Percentiles rank a stretch among this genome's conserved stretches.
Evolutionary conservation across 2,888 invertebrate species (phyloP).

Genomic region (Chirona hameri): DNA sequence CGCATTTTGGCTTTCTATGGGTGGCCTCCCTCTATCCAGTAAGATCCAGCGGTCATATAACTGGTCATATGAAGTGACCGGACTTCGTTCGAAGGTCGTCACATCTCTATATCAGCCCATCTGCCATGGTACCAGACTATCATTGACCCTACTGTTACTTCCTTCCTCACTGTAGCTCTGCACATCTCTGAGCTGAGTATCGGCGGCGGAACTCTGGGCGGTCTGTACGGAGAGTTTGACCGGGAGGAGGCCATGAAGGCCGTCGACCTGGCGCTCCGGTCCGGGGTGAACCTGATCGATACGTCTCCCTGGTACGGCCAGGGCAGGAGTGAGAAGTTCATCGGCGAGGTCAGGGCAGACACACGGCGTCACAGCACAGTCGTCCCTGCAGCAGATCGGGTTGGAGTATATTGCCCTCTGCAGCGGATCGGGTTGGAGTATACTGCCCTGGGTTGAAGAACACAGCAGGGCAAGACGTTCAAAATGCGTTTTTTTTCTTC

Average conservation of each 20-base stretch:
- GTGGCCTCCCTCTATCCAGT: too few relatives aligned
- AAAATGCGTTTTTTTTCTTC: too few relatives aligned
- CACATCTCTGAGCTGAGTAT: slow-evolving; percentile 66
- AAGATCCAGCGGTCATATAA: too few relatives aligned
- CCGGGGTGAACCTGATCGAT: slow-evolving; percentile 87
- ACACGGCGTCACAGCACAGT: too few relatives aligned
- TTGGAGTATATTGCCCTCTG: too few relatives aligned
- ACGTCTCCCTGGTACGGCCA: slow-evolving; percentile 92
- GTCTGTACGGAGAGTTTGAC: slow-evolving; percentile 65
- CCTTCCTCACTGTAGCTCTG: slow-evolving; percentile 45
- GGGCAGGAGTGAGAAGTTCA: slow-evolving; percentile 72
- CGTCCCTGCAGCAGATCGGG: too few relatives aligned
- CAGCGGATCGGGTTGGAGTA: too few relatives aligned
- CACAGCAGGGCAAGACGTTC: too few relatives aligned
- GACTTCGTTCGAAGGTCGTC: not conserved
- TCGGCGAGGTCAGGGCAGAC: slow-evolving; percentile 67
- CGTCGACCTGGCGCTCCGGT: slow-evolving; percentile 65
- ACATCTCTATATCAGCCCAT: not conserved
- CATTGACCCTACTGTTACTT: not conserved
- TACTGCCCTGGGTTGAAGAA: too few relatives aligned
- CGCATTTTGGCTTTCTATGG: too few relatives aligned
- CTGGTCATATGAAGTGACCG: too few relatives aligned
- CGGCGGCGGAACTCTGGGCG: slow-evolving; percentile 71
- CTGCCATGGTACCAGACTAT: not conserved
- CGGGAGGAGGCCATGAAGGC: slow-evolving; percentile 65